These are phyloP conservation scores for Motacilla tschutschensis DNA, from an alignment of 2,113 vertebrate genomes.

Conservation along the genomic window DNA sequence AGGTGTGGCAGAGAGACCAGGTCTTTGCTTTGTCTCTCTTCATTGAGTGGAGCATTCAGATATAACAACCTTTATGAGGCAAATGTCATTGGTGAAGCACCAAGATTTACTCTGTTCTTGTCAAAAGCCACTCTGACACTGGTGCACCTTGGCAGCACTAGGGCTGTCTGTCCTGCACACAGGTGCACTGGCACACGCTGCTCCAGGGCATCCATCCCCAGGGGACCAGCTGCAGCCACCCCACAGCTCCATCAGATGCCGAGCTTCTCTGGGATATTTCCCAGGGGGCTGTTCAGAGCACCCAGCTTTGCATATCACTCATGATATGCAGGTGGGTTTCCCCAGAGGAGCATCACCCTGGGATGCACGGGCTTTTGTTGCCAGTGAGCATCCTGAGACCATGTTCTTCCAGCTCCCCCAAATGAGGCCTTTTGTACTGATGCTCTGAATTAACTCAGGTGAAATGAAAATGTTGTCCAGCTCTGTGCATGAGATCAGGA, in stretches of 20 bases:
- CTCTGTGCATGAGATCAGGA: not conserved
- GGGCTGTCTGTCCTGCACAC: accelerated
- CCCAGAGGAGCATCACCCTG: accelerated
- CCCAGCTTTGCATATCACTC: accelerated
- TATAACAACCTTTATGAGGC: not conserved
- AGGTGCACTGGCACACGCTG: accelerated
- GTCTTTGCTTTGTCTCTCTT: not conserved
- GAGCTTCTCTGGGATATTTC: not conserved
- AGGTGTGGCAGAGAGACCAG: not conserved
- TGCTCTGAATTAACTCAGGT: not conserved
- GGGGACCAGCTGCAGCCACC: not conserved
- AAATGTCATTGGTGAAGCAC: not conserved
- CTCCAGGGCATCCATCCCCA: not conserved
- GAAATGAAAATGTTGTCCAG: not conserved
- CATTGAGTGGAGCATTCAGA: not conserved
- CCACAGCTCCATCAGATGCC: accelerated
- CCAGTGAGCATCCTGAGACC: not conserved
- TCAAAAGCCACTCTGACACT: not conserved
- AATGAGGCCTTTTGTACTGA: not conserved
- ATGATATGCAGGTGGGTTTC: not conserved
- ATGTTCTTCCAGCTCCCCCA: not conserved
- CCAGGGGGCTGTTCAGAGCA: not conserved
- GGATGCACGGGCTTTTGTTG: accelerated
- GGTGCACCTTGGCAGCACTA: not conserved
- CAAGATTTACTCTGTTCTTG: not conserved